Conservation (phyloP, 2,888 invertebrate genomes). For the Gastracanthus pulcherrimus region DNA sequence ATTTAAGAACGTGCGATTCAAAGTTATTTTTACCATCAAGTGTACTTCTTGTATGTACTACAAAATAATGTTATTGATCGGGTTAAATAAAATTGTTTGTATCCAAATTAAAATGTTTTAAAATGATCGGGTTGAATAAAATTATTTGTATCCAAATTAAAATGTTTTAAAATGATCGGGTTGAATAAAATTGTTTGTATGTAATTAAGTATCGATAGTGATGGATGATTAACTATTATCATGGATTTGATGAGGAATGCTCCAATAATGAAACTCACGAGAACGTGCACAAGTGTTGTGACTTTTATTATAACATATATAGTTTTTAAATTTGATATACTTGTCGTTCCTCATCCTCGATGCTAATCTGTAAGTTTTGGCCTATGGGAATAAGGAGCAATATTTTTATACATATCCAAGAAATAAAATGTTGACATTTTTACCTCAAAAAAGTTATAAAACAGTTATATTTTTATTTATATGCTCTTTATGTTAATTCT, state of each 20-base stretch:
- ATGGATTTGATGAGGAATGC: slow-evolving; percentile 17
- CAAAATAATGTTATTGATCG: slow-evolving; percentile 59
- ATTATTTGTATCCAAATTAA: slow-evolving; percentile 67
- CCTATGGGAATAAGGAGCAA: slow-evolving; percentile 49
- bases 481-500: slow-evolving; percentile 30
- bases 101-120: slow-evolving; percentile 72
- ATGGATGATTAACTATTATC: slow-evolving; percentile 5
- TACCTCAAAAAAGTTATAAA: slow-evolving; percentile 31
- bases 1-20: too few relatives aligned
- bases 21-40: too few relatives aligned
- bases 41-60: slow-evolving; percentile 48
- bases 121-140: slow-evolving; percentile 52
- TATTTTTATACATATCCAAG: slow-evolving; percentile 52
- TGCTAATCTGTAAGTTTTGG: slow-evolving; percentile 56
- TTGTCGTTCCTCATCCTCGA: slow-evolving; percentile 49
- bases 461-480: slow-evolving; percentile 45
- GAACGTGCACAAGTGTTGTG: slow-evolving; percentile 33
- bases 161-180: slow-evolving; percentile 64
- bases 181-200: slow-evolving; percentile 59
- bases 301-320: slow-evolving; percentile 40
- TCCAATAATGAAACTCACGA: slow-evolving; percentile 12
- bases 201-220: slow-evolving; percentile 5
- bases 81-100: slow-evolving; percentile 54
- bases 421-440: slow-evolving; percentile 49
- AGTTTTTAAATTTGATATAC: slow-evolving; percentile 41